Base-by-base conservation (phyloP, 2,888 invertebrate genomes). In the Drosophila setosimentum region DNA sequence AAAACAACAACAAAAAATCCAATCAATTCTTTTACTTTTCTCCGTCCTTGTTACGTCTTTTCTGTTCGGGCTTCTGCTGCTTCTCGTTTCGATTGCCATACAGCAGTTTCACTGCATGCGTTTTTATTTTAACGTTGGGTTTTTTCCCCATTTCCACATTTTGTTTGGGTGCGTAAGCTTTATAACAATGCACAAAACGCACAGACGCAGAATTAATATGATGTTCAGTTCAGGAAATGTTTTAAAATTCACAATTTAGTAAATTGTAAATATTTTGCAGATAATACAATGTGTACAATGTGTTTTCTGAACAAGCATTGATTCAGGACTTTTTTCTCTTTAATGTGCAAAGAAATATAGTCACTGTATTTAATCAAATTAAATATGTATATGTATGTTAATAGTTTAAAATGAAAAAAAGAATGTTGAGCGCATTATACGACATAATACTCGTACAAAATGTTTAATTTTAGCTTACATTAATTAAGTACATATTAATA, bases 321-420 rank as follows among this genome's bases (percentile, higher is more conserved):
- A 78, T 80, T 75, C 57, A 78, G 68, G 73, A 78, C 76, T 87
- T 70, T 87, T 75, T 80, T 83, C 71, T 77, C 69, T 78, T 87
- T 70, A 82, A 84, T 89, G 82, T 86, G 87, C 87, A 87, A 87
- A 80, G 74, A 83, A 89, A 83, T 77, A 90, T 87, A 87, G 87
- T 90, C 90, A 87, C 87, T 87, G 83, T 88, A 87, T 88, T 87
- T 83, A 87, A 86, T 83, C 82, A 77, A 87, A 89, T 89, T 89
- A 82, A 89, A 89, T 87, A 86, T 82, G 73, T 60, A 33, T 60
- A 71, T 75, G 68, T 79, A 79, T 76, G 58, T 76, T 88, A 82
- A 83, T 75, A 62, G 35, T 67, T 73, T 37, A 63, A 80, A 64
- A 30, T 11, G 4, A 40, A 45, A 45, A 45, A 45, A 45, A 24